Evolutionary conservation across 1,140 invertebrate species (phyloP).

Genomic region (Sarcophaga peregrina): DNA sequence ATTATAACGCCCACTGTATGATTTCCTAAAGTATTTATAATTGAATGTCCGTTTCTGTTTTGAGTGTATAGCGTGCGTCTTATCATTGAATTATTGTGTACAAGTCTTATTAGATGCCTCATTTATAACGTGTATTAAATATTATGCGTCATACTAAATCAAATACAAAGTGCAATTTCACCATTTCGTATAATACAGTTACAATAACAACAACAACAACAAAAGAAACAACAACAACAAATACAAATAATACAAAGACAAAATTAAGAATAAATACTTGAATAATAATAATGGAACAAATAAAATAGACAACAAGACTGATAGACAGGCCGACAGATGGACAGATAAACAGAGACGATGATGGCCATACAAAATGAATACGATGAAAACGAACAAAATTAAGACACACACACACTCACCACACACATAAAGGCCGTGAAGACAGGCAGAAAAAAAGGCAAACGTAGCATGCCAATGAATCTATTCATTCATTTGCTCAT

Average conservation of each 20-base stretch:
- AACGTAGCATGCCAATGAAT: neutral
- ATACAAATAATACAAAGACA: too few species aligned
- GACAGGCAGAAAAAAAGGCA: neutral
- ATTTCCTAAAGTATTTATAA: too few species aligned
- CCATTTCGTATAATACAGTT: neutral
- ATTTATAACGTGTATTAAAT: neutral
- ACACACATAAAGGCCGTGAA: neutral
- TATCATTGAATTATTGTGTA: neutral
- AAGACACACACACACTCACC: neutral
- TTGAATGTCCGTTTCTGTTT: neutral
- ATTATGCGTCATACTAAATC: conserved; percentile 5
- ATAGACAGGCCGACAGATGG: neutral
- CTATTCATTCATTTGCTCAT: neutral
- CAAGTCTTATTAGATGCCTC: neutral
- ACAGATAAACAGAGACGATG: neutral
- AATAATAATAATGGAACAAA: neutral
- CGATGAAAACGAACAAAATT: neutral
- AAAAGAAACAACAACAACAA: too few species aligned
- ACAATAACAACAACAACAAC: too few species aligned
- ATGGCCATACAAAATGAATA: neutral
- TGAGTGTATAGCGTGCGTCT: neutral
- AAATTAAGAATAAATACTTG: too few species aligned
- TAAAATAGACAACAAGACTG: neutral
- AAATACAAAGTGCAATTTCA: conserved; percentile 15
- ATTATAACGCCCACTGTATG: too few species aligned